A percentile compares a stretch with the other conserved stretches of the same genome.
Conservation (phyloP, 1,140 invertebrate genomes). For the Leptoteleia sp. region DNA sequence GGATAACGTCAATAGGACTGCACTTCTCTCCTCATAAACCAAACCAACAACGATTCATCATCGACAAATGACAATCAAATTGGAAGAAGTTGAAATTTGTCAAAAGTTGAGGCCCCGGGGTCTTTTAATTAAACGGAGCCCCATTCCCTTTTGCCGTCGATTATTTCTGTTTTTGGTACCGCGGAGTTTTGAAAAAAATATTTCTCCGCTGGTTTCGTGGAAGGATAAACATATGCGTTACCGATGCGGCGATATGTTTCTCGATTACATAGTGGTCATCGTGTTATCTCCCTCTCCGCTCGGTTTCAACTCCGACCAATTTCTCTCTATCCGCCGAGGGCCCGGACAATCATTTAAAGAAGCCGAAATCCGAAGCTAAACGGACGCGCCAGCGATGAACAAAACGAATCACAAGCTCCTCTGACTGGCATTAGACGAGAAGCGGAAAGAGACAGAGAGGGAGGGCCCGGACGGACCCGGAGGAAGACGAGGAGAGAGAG, state of each 20-base stretch:
- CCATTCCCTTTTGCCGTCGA: too few species aligned
- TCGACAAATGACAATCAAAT: too few species aligned
- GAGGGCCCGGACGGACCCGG: background rate
- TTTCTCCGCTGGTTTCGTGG: constrained; percentile 49
- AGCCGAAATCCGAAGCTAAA: constrained; percentile 72
- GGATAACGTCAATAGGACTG: too few species aligned
- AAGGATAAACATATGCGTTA: constrained; percentile 66
- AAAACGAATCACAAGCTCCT: constrained; percentile 57
- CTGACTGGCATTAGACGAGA: constrained; percentile 64
- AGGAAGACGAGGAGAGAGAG: background rate
- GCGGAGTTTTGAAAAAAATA: constrained; percentile 40
- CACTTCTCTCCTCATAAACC: too few species aligned
- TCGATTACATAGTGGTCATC: constrained; percentile 64
- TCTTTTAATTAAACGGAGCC: too few species aligned
- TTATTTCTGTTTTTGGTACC: constrained; percentile 18
- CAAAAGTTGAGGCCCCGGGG: too few species aligned
- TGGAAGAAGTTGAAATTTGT: too few species aligned
- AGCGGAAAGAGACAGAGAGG: constrained; percentile 48
- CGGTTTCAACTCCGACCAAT: constrained; percentile 37
- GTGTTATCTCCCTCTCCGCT: constrained; percentile 47
- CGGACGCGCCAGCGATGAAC: constrained; percentile 63
- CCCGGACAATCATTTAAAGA: constrained; percentile 74
- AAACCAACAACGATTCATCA: too few species aligned
- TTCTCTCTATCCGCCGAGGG: constrained; percentile 61
- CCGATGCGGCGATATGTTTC: constrained; percentile 67